Conservation (phyloP, 1,140 invertebrate genomes). For the Conus betulinus region DNA sequence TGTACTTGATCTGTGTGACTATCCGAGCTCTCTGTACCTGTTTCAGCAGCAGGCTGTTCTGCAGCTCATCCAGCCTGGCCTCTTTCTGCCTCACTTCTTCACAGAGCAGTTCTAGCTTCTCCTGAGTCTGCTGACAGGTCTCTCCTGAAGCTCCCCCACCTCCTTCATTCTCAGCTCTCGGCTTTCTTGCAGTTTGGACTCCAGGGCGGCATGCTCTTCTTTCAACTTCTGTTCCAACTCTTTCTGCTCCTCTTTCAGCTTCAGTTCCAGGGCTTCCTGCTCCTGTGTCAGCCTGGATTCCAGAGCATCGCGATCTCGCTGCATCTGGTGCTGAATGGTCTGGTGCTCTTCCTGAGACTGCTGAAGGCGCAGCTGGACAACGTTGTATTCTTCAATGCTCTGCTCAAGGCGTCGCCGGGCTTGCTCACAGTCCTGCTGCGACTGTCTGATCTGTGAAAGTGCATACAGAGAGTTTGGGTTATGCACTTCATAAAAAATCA, state of each 20-base stretch:
- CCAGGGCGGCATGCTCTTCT: background rate
- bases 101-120: background rate
- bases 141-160: background rate
- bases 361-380: background rate
- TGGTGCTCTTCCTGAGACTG: background rate
- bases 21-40: background rate
- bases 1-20: too few species aligned
- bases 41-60: background rate
- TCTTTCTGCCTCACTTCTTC: background rate
- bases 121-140: background rate
- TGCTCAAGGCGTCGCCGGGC: background rate
- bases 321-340: background rate
- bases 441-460: background rate
- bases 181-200: background rate
- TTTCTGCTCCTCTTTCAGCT: background rate
- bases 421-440: background rate
- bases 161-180: background rate
- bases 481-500: too few species aligned
- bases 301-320: background rate
- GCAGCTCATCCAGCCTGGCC: background rate
- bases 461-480: background rate
- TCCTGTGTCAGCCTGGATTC: background rate
- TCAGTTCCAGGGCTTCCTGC: background rate
- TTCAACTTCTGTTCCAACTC: background rate
- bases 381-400: background rate